Evolutionary conservation across 2,113 vertebrate genomes (phyloP).

Genomic region (Telmatochromis brachygnathus): DNA sequence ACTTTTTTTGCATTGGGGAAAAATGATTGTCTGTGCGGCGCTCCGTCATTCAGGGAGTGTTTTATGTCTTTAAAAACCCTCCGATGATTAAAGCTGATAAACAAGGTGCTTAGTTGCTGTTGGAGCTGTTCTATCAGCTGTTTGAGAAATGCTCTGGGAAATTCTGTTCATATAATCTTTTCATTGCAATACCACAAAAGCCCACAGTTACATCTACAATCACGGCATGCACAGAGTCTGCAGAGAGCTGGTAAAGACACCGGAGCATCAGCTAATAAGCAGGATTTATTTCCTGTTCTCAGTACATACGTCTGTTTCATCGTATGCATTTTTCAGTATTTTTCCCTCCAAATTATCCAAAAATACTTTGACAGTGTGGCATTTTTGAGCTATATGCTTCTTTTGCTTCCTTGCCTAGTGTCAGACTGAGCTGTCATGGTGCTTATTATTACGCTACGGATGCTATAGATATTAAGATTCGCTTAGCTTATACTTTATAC

Average conservation of each 20-base stretch:
- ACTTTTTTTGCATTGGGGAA: too few relatives aligned
- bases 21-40: too few relatives aligned
- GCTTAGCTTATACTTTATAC: neutral
- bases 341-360: neutral
- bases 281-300: neutral
- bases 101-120: neutral
- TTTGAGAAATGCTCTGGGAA: neutral
- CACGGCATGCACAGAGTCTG: neutral
- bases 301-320: neutral
- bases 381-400: neutral
- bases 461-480: neutral
- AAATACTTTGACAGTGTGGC: neutral
- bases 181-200: neutral
- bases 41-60: neutral
- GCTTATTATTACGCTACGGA: neutral
- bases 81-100: neutral
- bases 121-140: neutral
- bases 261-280: neutral
- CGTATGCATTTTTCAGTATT: neutral
- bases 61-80: neutral
- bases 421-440: neutral
- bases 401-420: neutral
- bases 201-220: neutral
- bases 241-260: neutral
- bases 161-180: neutral